A percentile compares a stretch with the other conserved stretches of the same genome.
These are phyloP conservation scores for Loris lydekkerianus DNA, from an alignment of 2,797 vertebrate species.

Conservation along the genomic window DNA sequence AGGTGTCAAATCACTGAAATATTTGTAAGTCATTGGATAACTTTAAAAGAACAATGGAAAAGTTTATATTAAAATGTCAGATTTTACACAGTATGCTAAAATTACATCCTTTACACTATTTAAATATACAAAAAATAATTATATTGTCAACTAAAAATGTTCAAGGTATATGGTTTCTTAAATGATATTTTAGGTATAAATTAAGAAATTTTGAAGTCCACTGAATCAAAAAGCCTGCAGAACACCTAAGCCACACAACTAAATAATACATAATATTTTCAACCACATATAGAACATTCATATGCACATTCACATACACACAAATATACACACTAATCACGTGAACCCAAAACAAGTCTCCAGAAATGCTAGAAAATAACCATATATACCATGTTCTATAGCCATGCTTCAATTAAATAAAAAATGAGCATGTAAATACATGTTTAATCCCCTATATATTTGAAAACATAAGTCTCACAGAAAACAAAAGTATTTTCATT, in stretches of 20 bases:
- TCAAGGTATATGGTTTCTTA: not conserved
- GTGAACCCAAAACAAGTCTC: conserved; percentile 40
- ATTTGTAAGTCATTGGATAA: not conserved
- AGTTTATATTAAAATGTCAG: conserved; percentile 56
- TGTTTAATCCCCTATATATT: not conserved
- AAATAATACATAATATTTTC: conserved; percentile 5
- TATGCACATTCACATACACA: not conserved
- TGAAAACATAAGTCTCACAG: conserved; percentile 44
- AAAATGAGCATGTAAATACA: conserved; percentile 9
- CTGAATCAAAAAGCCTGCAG: not conserved
- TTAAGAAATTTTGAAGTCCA: conserved; percentile 46
- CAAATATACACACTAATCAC: not conserved
- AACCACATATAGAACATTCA: conserved; percentile 30
- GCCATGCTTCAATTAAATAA: conserved; percentile 25
- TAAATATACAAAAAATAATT: conserved; percentile 36
- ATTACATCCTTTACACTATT: not conserved
- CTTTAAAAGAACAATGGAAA: conserved; percentile 42
- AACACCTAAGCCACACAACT: conserved; percentile 24
- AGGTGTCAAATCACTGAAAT: conserved; percentile 50
- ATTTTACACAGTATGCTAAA: conserved; percentile 31
- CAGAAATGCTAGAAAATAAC: conserved; percentile 42
- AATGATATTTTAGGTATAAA: conserved; percentile 34
- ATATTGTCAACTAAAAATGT: conserved; percentile 38
- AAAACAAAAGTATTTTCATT: not conserved
- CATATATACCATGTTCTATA: not conserved